Conservation (phyloP, 2,888 invertebrate species). For the Sympetrum striolatum region DNA sequence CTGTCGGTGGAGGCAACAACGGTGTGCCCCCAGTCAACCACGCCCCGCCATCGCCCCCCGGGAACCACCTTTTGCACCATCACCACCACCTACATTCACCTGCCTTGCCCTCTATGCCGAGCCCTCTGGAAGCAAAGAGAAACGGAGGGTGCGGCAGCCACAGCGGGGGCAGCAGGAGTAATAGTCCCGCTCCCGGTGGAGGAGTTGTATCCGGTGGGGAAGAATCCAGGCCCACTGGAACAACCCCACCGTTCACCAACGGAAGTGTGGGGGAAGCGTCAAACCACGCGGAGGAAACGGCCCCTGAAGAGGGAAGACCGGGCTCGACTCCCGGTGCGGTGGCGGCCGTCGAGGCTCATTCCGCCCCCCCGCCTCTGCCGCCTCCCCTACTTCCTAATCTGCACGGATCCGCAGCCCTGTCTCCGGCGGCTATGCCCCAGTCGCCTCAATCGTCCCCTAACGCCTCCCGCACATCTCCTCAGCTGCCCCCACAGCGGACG, state of each 20-base stretch:
- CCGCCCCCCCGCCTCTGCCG: not conserved
- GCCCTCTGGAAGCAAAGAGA: not conserved
- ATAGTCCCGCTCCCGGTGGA: constrained; percentile 40
- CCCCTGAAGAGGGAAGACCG: constrained; percentile 23
- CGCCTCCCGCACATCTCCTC: constrained; percentile 38
- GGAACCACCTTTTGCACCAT: constrained; percentile 21
- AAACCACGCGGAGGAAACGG: constrained; percentile 11
- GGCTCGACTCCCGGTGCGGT: not conserved
- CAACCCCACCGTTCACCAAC: constrained; percentile 39
- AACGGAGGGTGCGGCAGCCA: constrained; percentile 40
- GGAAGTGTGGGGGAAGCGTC: constrained; percentile 24
- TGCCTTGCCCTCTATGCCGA: not conserved
- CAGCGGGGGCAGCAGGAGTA: constrained; percentile 45
- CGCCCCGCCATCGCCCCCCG: constrained; percentile 26
- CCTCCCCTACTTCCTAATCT: not conserved
- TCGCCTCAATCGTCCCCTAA: not conserved
- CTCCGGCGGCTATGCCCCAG: not conserved
- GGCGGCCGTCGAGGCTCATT: not conserved
- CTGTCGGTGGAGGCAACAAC: constrained; percentile 1
- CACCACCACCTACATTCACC: constrained; percentile 8
- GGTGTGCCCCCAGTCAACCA: constrained; percentile 18
- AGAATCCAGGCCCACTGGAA: constrained; percentile 35
- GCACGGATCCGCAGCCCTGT: not conserved
- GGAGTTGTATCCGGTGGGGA: constrained; percentile 44
- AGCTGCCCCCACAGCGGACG: constrained; percentile 30